Conservation (phyloP, 2,888 invertebrate genomes). For the Ectemnius continuus region DNA sequence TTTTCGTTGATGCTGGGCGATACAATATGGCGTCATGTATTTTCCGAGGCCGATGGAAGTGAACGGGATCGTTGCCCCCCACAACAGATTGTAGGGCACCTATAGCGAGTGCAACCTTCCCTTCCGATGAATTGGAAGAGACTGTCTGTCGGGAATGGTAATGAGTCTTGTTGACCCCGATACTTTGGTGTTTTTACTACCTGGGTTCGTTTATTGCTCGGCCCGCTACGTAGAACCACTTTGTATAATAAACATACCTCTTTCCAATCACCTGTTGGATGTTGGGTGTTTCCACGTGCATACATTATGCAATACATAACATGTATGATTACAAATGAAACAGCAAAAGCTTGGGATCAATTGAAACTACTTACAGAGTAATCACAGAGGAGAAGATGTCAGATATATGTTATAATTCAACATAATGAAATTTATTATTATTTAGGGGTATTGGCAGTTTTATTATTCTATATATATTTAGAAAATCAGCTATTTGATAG, state of each 20-base stretch:
- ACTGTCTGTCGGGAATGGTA: constrained; percentile 24
- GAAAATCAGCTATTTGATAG: constrained; percentile 39
- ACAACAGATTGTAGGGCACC: constrained; percentile 24
- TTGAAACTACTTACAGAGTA: too few relatives aligned
- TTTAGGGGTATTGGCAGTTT: constrained; percentile 11
- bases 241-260: too few relatives aligned
- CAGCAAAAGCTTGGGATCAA: too few relatives aligned
- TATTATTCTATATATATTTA: constrained; percentile 36
- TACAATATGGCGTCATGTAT: constrained; percentile 43
- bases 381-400: too few relatives aligned
- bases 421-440: constrained; percentile 5
- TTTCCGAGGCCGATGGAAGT: constrained; percentile 26
- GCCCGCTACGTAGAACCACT: too few relatives aligned
- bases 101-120: constrained; percentile 15
- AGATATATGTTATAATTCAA: too few relatives aligned
- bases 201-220: too few relatives aligned
- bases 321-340: too few relatives aligned
- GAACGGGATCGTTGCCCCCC: constrained; percentile 49
- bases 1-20: constrained; percentile 29
- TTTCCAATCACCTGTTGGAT: too few relatives aligned
- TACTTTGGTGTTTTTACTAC: background rate
- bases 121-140: constrained; percentile 24
- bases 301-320: too few relatives aligned
- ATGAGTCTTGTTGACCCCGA: constrained; percentile 26
- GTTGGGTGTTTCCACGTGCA: too few relatives aligned